phyloP scores from a whole-genome alignment of 53 echinoderm and acorn worm species.

The Echinarachnius parma region DNA sequence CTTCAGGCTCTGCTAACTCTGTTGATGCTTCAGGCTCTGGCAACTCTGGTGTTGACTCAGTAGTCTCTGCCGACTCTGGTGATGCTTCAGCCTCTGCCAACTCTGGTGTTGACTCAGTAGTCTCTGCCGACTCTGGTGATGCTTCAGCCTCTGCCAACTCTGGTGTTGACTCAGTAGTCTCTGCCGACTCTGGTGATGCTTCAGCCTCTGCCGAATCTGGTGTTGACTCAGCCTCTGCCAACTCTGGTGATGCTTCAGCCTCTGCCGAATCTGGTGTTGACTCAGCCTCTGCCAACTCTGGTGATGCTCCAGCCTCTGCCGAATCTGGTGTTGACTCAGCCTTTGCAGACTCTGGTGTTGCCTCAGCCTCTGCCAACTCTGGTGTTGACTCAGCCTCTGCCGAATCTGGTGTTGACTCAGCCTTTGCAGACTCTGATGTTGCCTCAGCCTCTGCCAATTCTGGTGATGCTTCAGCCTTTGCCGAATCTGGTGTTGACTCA shows the following conservation, averaged over 20 bases:
- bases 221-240: no score
- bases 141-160: no score
- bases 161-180: no score
- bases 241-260: no score
- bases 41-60: neutral
- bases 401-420: neutral
- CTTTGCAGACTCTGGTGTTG: neutral
- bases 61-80: neutral
- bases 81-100: no score
- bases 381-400: neutral
- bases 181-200: no score
- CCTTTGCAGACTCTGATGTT: neutral
- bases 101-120: neutral
- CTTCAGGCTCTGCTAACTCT: no score
- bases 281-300: no score
- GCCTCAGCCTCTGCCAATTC: neutral
- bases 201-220: no score
- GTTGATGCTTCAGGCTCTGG: no score
- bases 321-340: neutral
- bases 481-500: neutral
- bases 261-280: no score
- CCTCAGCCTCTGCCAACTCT: neutral
- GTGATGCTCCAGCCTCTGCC: no score
- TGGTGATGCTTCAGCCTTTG: neutral
- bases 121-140: neutral